Evolutionary conservation across 2,888 invertebrate species (phyloP), one percentile per base, ranked within the genome.

Genomic region (Volucella inanis): DNA sequence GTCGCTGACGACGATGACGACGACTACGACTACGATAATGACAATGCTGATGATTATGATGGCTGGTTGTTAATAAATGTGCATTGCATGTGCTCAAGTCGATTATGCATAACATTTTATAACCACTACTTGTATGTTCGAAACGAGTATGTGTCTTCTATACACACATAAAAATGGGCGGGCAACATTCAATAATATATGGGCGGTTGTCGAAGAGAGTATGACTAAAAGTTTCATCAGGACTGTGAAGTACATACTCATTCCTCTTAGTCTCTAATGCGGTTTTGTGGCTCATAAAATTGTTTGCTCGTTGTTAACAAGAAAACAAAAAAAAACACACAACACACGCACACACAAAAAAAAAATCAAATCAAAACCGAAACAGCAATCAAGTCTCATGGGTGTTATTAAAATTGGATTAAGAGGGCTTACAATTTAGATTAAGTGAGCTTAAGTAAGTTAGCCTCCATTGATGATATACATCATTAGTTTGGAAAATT

Each of bases 331-430:
- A 62, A 14, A 57, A 12, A 57, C 39, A 22, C 41, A 50, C 39
- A 41, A 39, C 38, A 41, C 8, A 14, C 38, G 6, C 31, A 11
- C 38, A 11, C 31, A 59, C n/a, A 41, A 39, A 38, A 59, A 39
- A 41, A 41, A 38, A 12, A 38, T 39, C 3, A 18, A 6, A 31
- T 22, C 15, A 12, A 9, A 22, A 52, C 45, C 57, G 22, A 38
- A 74, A 70, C 47, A 50, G 62, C 67, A 85, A 85, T 80, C 75
- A 80, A 71, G 71, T 11, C 70, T 15, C 41, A 68, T 55, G 61
- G 57, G 67, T 62, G 81, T 81, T 85, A 85, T 85, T 85, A 85
- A 85, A 85, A 85, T 85, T 85, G 81, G 81, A 85, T 85, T 81
- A 85, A 62, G 71, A 43, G 14, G 76, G 59, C 85, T 81, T 68